Evolutionary conservation across 1,140 invertebrate species (phyloP), one percentile per base, ranked within the genome.

Genomic region (Theocolax elegans): DNA sequence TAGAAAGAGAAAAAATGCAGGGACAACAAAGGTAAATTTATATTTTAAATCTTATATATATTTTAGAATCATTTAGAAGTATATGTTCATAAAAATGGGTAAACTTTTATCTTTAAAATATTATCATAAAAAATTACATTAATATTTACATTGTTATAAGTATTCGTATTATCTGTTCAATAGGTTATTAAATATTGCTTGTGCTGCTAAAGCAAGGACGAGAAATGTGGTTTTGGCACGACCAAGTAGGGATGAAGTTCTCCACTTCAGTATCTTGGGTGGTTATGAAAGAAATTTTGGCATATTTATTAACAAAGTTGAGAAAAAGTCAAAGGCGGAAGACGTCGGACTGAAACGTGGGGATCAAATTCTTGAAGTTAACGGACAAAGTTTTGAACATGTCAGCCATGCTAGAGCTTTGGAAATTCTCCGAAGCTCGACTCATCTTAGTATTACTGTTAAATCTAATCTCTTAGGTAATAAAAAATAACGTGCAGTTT

Each of bases 291-390:
- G 91, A 72, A 91, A 92, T 54, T 95, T 93, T 83, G 96, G 96
- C 15, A 97, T 99, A 67, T 99, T 98, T 87, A 94, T 99, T 67
- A 93, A 95, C 12, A 95, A 97, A 87, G 92, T 98, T 19, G 96
- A 98, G 77, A 93, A 93, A 73, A 91, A 91, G 64, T 97, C 96
- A 2, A 97, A 97, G 85, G 96, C 97, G 10, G 94, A 97, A 84
- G 95, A 98, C 79, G 94, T 96, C n/a, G 97, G 98, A 1, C 86
- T 99, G 17, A 98, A 98, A 85, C 88, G 96, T 56, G 97, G 97
- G 1, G 98, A 99, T 88, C 97, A 99, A 87, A 95, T 98, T 71
- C 87, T 99, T 63, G 96, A 99, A 87, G 97, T 99, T 0, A 99
- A 99, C 84, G 96, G 97, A 19, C 94, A 98, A 79, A 97, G 92